Percentiles rank a stretch among this genome's conserved stretches.
phyloP scores from a whole-genome alignment of 2,888 invertebrate species.

The Myopa tessellatipennis region DNA sequence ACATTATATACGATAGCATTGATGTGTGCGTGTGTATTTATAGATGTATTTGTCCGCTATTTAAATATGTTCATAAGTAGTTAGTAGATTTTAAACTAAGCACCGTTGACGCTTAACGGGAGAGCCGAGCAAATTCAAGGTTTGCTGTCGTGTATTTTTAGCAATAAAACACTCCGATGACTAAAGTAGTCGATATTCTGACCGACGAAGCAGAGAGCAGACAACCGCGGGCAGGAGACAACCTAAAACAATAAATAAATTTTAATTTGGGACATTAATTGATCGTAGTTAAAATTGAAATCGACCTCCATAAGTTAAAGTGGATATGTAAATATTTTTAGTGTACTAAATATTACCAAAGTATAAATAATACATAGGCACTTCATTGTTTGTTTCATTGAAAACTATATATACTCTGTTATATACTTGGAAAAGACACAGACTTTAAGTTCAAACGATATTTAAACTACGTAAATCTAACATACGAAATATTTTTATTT shows the following conservation, averaged over 20 bases:
- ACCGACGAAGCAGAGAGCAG: background rate
- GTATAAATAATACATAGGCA: background rate
- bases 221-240: background rate
- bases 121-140: background rate
- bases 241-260: background rate
- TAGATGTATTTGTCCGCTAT: slow-evolving; percentile 27
- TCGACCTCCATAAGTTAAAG: slow-evolving; percentile 21
- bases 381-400: too few species aligned
- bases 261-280: slow-evolving; percentile 29
- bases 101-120: background rate
- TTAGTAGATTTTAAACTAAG: slow-evolving; percentile 19
- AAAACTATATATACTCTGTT: too few species aligned
- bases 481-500: too few species aligned
- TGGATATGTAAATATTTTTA: background rate
- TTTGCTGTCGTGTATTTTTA: slow-evolving; percentile 48
- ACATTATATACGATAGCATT: slow-evolving; percentile 3
- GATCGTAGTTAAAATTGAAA: slow-evolving; percentile 26
- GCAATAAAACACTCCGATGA: slow-evolving; percentile 43
- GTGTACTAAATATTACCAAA: background rate
- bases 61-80: slow-evolving; percentile 18
- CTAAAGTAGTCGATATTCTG: background rate
- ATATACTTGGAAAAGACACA: too few species aligned
- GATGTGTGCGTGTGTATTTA: slow-evolving; percentile 29
- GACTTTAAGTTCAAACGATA: too few species aligned
- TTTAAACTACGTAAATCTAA: too few species aligned